Conservation (phyloP, 2,113 vertebrate genomes). For the Callocephalon fimbriatum region DNA sequence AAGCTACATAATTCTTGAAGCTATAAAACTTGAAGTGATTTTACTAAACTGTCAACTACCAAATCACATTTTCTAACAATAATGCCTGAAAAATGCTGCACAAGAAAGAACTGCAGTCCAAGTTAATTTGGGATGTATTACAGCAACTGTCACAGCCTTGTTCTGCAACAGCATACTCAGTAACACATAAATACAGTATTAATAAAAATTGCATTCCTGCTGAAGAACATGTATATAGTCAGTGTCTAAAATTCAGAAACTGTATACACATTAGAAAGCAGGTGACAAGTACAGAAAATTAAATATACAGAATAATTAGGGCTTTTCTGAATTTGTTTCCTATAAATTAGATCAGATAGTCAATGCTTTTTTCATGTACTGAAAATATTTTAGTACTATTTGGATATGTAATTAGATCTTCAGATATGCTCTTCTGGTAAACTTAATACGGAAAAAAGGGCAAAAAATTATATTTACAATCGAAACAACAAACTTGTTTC, state of each 20-base stretch:
- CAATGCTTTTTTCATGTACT: neutral
- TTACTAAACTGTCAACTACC: neutral
- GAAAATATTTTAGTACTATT: neutral
- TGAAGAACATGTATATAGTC: neutral
- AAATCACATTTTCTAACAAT: neutral
- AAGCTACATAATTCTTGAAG: neutral
- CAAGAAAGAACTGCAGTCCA: neutral
- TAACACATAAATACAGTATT: neutral
- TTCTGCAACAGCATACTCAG: neutral
- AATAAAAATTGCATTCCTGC: neutral
- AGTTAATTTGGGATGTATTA: neutral
- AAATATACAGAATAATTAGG: neutral
- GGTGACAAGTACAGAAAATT: neutral
- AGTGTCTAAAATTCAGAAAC: neutral
- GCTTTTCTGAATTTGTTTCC: neutral
- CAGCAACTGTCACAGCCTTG: neutral
- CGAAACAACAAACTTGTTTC: neutral
- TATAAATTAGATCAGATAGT: neutral
- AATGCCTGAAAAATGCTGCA: neutral
- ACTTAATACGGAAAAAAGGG: neutral
- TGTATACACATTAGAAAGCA: neutral
- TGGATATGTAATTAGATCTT: neutral
- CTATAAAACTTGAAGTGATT: neutral
- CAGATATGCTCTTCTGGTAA: neutral
- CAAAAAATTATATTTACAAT: neutral